Evolutionary conservation across 2,888 invertebrate genomes (phyloP), one percentile per base, ranked within the genome.

Genomic region (Ctenicera cuprea): DNA sequence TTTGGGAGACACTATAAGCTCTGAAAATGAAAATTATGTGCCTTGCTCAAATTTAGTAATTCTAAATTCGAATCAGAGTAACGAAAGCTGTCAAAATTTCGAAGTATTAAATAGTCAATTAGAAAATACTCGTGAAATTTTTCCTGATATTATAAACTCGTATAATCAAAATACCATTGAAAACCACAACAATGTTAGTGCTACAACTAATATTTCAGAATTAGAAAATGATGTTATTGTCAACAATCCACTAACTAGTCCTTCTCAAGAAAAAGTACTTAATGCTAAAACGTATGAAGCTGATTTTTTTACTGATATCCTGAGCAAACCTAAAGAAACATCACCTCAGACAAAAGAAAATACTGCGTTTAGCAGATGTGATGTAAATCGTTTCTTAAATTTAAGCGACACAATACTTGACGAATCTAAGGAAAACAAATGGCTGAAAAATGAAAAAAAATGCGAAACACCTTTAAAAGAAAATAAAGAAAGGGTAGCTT

Each of bases 321-420:
- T 66, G 30, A 71, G 22, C 14, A 37, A 64, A 57, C 16, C 20
- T 57, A 33, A 16, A 9, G 20, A 59, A 9, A 12, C 37, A 37
- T 12, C 8, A n/a, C 18, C 18, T 1, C 41, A 33, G 4, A 16
- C n/a, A 30, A 33, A 43, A 11, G 38, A 48, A 38, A 11, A 5
- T 41, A 16, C 16, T 20, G 14, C 14, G 14, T 33, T 41, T 43
- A 20, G 18, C n/a, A n/a, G 22, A 11, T 48, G 48, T 18, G 33
- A 37, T 43, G 43, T 57, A n/a, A 45, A 61, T 38, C 20, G 48
- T 16, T 69, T 37, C 43, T 69, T 69, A 37, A 48, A 59, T 61
- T 20, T 61, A 59, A 14, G 14, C 16, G 38, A 50, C 7, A 12
- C 22, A n/a, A 8, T 37, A n/a, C 3, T 41, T 4, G 16, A 50